Evolutionary conservation across 2,797 vertebrate species (phyloP).

Genomic region (Malacoctenus gilli): DNA sequence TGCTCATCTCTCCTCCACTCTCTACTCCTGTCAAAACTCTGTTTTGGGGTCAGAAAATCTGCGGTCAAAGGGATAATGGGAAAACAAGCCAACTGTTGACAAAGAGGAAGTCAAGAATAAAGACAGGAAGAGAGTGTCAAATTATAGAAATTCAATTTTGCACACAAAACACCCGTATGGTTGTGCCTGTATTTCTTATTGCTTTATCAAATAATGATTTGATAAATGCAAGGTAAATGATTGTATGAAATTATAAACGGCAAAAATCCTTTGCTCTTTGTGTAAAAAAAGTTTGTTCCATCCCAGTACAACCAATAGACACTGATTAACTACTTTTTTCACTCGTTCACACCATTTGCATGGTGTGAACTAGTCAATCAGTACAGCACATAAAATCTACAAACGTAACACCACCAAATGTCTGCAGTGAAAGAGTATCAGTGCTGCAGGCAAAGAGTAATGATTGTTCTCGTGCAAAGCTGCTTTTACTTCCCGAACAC

Average conservation of each 20-base stretch:
- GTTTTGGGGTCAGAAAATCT: conserved; percentile 70
- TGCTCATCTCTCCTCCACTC: conserved; percentile 51
- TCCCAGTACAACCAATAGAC: conserved; percentile 50
- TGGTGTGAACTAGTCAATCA: conserved; percentile 78
- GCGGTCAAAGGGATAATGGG: conserved; percentile 67
- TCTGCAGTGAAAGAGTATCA: conserved; percentile 68
- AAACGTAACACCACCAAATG: conserved; percentile 70
- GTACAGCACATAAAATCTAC: conserved; percentile 72
- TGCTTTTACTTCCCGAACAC: not conserved
- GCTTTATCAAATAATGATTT: not conserved
- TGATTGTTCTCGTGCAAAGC: conserved; percentile 85
- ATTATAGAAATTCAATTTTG: conserved; percentile 5
- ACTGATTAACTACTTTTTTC: conserved; percentile 77
- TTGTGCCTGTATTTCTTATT: too few species aligned
- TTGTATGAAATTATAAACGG: conserved; percentile 37
- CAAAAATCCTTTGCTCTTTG: conserved; percentile 36
- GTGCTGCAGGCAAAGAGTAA: conserved; percentile 83
- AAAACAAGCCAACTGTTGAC: conserved; percentile 72
- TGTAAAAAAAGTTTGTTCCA: conserved; percentile 71
- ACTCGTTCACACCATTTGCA: conserved; percentile 68
- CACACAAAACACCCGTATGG: not conserved
- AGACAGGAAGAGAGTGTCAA: too few species aligned
- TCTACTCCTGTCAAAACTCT: conserved; percentile 71
- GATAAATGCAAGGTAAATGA: not conserved
- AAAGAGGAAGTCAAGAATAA: conserved; percentile 46